phyloP scores from a whole-genome alignment of 1,140 invertebrate genomes.

The Ctenoplectra terminalis region DNA sequence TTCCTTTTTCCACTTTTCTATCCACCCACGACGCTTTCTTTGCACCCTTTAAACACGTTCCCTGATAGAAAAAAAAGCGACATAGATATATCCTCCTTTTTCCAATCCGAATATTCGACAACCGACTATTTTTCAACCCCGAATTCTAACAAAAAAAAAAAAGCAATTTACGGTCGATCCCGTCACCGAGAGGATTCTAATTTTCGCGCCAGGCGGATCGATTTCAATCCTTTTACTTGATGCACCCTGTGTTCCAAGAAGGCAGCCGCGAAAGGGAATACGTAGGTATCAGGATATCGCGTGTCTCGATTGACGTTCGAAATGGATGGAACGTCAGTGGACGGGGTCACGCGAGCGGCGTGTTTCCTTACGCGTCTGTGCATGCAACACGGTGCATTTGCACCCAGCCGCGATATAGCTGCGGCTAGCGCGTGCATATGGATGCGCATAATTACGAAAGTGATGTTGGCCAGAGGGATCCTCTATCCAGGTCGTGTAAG shows the following conservation, averaged over 20 bases:
- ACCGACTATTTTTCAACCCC: too few species aligned
- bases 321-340: slow-evolving; percentile 41
- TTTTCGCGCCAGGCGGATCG: not conserved
- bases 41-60: too few species aligned
- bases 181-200: not conserved
- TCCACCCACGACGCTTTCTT: too few species aligned
- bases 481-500: slow-evolving; percentile 32
- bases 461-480: slow-evolving; percentile 44
- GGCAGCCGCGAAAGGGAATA: slow-evolving; percentile 1
- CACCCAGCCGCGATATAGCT: not conserved
- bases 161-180: too few species aligned
- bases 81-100: too few species aligned
- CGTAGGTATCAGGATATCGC: slow-evolving; percentile 59
- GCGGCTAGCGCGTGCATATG: slow-evolving; percentile 52
- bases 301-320: slow-evolving; percentile 59
- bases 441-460: slow-evolving; percentile 68
- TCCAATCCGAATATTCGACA: too few species aligned
- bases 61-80: too few species aligned
- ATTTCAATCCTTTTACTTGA: slow-evolving; percentile 10
- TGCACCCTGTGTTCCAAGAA: slow-evolving; percentile 4
- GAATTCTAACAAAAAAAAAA: too few species aligned
- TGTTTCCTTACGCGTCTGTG: slow-evolving; percentile 44
- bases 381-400: slow-evolving; percentile 53
- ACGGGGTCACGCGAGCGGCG: slow-evolving; percentile 59
- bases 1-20: too few species aligned